Evolutionary conservation across 2,113 vertebrate genomes (phyloP).

Genomic region (Theristicus caerulescens): DNA sequence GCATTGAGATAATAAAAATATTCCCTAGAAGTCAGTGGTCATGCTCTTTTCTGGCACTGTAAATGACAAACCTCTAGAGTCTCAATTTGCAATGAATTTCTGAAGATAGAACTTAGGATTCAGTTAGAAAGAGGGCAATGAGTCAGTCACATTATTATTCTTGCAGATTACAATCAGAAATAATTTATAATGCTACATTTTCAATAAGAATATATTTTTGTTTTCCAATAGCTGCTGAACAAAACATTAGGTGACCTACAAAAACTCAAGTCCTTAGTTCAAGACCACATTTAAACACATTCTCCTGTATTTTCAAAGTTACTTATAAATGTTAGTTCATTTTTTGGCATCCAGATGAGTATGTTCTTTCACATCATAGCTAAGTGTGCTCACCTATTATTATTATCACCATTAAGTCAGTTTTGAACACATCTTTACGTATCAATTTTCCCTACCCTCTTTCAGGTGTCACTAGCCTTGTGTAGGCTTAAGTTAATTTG

Average conservation of each 20-base stretch:
- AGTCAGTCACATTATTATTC: neutral
- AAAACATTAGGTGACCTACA: neutral
- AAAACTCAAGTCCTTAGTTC: neutral
- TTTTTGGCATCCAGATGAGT: neutral
- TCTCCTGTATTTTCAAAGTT: neutral
- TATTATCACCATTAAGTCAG: neutral
- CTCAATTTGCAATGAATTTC: neutral
- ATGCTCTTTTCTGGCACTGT: neutral
- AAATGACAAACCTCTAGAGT: neutral
- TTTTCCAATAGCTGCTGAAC: neutral
- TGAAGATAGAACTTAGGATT: neutral
- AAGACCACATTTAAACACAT: neutral
- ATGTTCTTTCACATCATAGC: neutral
- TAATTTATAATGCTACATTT: neutral
- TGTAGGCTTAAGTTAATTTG: constrained; percentile 50
- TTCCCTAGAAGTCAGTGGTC: neutral
- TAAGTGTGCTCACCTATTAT: neutral
- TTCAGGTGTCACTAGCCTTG: neutral
- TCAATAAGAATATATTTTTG: neutral
- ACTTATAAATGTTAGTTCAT: neutral
- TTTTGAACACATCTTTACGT: neutral
- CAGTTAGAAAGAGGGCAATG: neutral
- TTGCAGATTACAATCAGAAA: neutral
- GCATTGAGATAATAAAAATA: neutral
- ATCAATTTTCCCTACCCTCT: neutral